Base-by-base conservation (phyloP, 2,113 vertebrate genomes). In the Asarcornis scutulata region DNA sequence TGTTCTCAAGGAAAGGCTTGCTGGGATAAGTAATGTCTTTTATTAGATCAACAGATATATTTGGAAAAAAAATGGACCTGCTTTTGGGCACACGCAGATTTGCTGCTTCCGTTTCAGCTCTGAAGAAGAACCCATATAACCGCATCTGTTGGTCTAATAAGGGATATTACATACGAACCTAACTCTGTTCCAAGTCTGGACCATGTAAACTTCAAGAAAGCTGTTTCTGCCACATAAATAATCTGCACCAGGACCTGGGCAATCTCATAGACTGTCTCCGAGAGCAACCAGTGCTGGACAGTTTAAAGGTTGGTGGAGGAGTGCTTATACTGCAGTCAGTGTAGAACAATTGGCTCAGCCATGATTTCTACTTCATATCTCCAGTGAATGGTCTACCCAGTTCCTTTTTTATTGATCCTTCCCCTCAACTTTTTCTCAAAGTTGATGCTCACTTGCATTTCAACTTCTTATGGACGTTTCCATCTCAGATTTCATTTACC, bases 11-110 rank as follows among this genome's bases (percentile, higher is more conserved):
- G 77, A 95, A 91, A 63, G 62, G 48, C 48, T 97, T 95, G 44
- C 86, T 87, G 56, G 89, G 58, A 74, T 74, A 87, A 79, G 81
- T 89, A 95, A 89, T 91, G 89, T 50, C 77, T 93, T 91, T 97
- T 95, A 95, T 97, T 95, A 93, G 91, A 96, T 96, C 77, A 97
- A 36, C 38, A 48, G 71, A 44, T 86, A 46, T 13, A 87, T 84
- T 87, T 82, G 53, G 93, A 86, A 74, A 68, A 68, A 91, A 86
- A 82, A 89, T 32, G 80, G 83, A 79, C 71, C 58, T 25, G 36
- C 53, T 93, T 92, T 91, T 68, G 91, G 71, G 86, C 77, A 89
- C 32, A 27, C 9, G 66, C 48, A 92, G 81, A n/a, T 91, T 95
- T 87, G 77, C 62, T 89, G 48, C 78, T 96, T 97, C 95, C 81